phyloP scores from a whole-genome alignment of 2,113 vertebrate species.

The Antechinus flavipes region DNA sequence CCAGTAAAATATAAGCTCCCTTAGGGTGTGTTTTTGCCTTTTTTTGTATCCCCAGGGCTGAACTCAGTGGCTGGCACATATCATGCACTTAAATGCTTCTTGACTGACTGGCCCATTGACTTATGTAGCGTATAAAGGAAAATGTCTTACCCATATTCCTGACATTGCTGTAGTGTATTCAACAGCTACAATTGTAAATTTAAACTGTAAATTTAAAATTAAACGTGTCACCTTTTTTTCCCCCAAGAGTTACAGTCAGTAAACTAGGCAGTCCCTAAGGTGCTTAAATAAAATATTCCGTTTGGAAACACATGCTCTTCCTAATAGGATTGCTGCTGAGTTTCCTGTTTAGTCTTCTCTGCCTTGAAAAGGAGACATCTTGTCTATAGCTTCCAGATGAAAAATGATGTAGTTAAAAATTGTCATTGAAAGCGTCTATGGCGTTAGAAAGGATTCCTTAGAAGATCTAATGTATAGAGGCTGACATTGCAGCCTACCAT shows the following conservation, averaged over 20 bases:
- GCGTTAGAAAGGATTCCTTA: background rate
- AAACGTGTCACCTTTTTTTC: background rate
- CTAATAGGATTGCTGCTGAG: background rate
- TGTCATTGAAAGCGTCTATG: constrained; percentile 13
- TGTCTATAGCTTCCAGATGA: constrained; percentile 15
- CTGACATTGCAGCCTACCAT: background rate
- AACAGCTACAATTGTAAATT: constrained; percentile 9
- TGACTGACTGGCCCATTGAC: background rate
- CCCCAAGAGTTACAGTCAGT: background rate
- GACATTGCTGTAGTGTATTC: constrained; percentile 3
- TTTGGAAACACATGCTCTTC: constrained; percentile 8
- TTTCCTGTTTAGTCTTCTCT: background rate
- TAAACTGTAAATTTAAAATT: background rate
- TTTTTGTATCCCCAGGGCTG: background rate
- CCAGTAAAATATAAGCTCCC: background rate
- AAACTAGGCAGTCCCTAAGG: background rate
- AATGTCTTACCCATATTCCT: background rate
- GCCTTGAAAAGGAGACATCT: constrained; percentile 1
- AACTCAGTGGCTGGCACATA: background rate
- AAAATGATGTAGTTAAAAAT: background rate
- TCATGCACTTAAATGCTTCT: background rate
- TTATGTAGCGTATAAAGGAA: background rate
- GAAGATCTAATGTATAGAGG: background rate
- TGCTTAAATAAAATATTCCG: background rate
- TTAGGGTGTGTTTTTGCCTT: background rate